Evolutionary conservation across 2,888 invertebrate species (phyloP).

Genomic region (Tinea pellionella): DNA sequence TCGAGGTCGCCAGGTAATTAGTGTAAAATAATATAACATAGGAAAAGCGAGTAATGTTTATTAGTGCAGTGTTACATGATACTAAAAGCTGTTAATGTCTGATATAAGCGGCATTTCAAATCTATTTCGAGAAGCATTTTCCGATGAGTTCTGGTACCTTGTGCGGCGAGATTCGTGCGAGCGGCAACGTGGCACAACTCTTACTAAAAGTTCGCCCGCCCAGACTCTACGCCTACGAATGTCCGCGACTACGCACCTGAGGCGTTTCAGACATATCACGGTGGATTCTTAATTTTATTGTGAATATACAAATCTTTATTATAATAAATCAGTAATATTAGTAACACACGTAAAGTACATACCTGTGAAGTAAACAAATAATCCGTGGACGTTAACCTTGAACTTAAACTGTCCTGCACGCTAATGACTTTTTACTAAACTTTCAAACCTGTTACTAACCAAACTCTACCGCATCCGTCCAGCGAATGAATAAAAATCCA

Average conservation of each 20-base stretch:
- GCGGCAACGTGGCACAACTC: conserved; percentile 60
- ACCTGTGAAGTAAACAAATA: conserved; percentile 4
- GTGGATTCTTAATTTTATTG: neutral
- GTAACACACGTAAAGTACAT: too few relatives aligned
- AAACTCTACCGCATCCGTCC: neutral
- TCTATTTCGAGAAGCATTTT: conserved; percentile 13
- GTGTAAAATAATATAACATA: conserved; percentile 33
- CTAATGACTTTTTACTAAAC: conserved; percentile 23
- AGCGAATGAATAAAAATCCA: conserved; percentile 9
- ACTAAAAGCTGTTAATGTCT: conserved; percentile 5
- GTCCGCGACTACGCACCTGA: conserved; percentile 41
- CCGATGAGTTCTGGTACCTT: conserved; percentile 38
- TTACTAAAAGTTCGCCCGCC: conserved; percentile 48
- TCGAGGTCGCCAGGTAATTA: conserved; percentile 49
- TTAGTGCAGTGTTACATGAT: conserved; percentile 12
- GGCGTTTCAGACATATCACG: conserved; percentile 35
- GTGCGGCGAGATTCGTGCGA: conserved; percentile 66
- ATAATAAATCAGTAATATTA: too few relatives aligned
- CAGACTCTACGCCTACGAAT: conserved; percentile 37
- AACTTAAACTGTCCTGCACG: conserved; percentile 39
- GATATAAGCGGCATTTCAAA: neutral
- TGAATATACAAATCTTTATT: neutral
- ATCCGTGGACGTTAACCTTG: conserved; percentile 29
- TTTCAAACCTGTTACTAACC: neutral
- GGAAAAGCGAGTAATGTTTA: conserved; percentile 49